phyloP scores from a whole-genome alignment of 2,888 invertebrate species.

The Hoplodrina ambigua region DNA sequence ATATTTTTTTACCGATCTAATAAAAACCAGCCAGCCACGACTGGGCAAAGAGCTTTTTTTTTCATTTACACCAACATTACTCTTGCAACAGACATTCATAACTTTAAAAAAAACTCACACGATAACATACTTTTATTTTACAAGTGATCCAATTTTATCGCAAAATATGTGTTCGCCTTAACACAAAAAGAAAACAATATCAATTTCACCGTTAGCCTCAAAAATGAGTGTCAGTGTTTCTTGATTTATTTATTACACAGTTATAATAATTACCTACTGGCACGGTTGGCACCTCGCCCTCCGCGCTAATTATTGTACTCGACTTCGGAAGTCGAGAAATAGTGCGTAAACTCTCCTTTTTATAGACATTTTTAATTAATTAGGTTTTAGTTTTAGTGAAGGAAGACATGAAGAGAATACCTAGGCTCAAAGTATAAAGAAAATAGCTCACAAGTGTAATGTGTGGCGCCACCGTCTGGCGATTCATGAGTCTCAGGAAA shows the following conservation, averaged over 20 bases:
- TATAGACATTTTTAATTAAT: slow-evolving; percentile 31
- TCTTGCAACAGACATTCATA: neutral
- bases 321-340: slow-evolving; percentile 36
- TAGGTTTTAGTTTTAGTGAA: neutral
- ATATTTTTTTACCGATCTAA: no score
- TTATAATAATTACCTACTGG: slow-evolving; percentile 52
- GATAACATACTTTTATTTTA: neutral
- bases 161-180: slow-evolving; percentile 5
- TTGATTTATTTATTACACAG: slow-evolving; percentile 43
- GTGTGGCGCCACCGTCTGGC: neutral
- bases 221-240: slow-evolving; percentile 35
- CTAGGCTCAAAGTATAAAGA: neutral
- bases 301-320: slow-evolving; percentile 41
- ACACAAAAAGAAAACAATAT: slow-evolving; percentile 19
- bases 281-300: slow-evolving; percentile 58
- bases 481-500: slow-evolving; percentile 4
- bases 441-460: neutral
- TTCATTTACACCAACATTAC: no score
- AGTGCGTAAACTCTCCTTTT: slow-evolving; percentile 14
- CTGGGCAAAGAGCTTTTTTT: no score
- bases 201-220: slow-evolving; percentile 9
- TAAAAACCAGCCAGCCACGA: no score
- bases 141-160: neutral
- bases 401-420: neutral
- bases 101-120: neutral